Evolutionary conservation across 2,797 vertebrate species (phyloP).

Genomic region (Carcharodon carcharias): DNA sequence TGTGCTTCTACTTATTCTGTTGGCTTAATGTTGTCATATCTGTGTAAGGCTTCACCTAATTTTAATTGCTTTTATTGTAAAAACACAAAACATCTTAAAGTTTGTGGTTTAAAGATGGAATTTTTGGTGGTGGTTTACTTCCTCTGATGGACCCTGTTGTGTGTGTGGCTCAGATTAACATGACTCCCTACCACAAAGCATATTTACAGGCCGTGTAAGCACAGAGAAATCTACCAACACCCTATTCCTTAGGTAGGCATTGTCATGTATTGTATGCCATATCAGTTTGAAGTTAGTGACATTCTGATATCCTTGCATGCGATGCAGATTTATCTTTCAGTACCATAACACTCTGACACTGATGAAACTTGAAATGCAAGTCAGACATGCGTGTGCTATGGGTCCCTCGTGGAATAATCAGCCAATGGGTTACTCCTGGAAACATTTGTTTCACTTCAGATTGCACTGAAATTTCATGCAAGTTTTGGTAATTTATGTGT

Average conservation of each 20-base stretch:
- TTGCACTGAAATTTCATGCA: background rate
- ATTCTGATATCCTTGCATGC: background rate
- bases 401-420: background rate
- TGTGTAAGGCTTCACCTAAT: background rate
- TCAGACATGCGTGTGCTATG: background rate
- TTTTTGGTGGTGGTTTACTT: background rate
- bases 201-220: background rate
- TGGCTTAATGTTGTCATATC: background rate
- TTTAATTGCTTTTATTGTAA: background rate
- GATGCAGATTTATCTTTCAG: background rate
- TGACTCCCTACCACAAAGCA: background rate
- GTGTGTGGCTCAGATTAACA: background rate
- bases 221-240: background rate
- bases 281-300: background rate
- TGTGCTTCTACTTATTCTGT: background rate
- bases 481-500: background rate
- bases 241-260: background rate
- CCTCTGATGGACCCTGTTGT: background rate
- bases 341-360: background rate
- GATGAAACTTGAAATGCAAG: slow-evolving; percentile 13
- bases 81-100: background rate
- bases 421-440: background rate
- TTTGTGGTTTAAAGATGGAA: background rate
- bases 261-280: background rate
- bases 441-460: slow-evolving; percentile 6